These are phyloP conservation scores for Noctua comes DNA, from an alignment of 2,888 invertebrate genomes.

Conservation along the genomic window DNA sequence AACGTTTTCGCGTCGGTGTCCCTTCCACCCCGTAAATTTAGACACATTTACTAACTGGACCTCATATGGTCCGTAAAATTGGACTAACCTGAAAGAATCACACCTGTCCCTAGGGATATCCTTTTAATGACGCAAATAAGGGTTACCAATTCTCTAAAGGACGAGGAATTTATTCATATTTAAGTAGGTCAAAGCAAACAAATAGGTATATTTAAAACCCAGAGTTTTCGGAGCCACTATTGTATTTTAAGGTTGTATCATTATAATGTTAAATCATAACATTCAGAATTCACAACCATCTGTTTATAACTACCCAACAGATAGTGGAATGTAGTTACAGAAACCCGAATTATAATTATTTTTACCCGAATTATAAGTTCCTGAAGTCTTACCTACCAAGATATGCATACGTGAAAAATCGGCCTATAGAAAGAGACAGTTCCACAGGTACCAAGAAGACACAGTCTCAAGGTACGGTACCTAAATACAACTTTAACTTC, in stretches of 20 bases:
- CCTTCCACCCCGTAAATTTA: not conserved
- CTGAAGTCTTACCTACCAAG: not conserved
- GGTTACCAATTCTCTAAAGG: slow-evolving; percentile 18
- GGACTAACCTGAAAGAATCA: slow-evolving; percentile 19
- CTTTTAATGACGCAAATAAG: slow-evolving; percentile 31
- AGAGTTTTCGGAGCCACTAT: not conserved
- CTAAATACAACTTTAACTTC: slow-evolving; percentile 13
- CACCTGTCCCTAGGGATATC: slow-evolving; percentile 26
- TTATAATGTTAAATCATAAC: not conserved
- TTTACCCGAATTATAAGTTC: not conserved
- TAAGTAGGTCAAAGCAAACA: slow-evolving; percentile 3
- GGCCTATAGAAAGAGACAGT: not conserved
- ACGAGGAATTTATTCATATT: slow-evolving; percentile 11
- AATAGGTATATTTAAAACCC: not conserved
- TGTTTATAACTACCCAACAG: not conserved
- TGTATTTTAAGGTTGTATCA: not conserved
- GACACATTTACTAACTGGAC: slow-evolving; percentile 3
- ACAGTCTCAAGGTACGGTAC: not conserved
- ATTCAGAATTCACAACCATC: not conserved
- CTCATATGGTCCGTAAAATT: slow-evolving; percentile 28
- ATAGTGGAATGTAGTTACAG: not conserved
- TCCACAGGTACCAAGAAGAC: not conserved
- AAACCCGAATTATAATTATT: not conserved
- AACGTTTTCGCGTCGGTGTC: too few species aligned
- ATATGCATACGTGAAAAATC: not conserved